Evolutionary conservation across 2,888 invertebrate species (phyloP).

Genomic region (Nymphalis urticae): DNA sequence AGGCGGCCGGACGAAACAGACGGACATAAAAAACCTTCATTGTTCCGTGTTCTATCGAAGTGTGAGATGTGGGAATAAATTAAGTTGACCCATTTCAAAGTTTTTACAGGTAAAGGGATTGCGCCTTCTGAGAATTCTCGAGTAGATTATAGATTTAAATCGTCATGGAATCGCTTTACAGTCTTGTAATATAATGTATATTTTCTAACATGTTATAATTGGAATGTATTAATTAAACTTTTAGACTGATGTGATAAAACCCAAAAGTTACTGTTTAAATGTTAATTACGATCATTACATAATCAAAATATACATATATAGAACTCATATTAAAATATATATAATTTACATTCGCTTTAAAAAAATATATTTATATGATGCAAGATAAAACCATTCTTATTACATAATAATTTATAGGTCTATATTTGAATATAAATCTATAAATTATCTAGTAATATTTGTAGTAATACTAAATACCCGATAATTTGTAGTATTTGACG

Average conservation of each 20-base stretch:
- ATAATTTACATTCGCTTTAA: too few relatives aligned
- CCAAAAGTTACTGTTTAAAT: not conserved
- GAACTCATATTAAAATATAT: too few relatives aligned
- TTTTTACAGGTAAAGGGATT: constrained; percentile 52
- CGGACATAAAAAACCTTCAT: constrained; percentile 48
- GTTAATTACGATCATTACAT: not conserved
- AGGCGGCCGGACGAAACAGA: constrained; percentile 43
- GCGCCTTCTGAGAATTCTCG: constrained; percentile 54
- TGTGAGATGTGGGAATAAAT: constrained; percentile 69
- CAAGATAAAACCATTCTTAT: too few relatives aligned
- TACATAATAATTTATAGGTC: too few relatives aligned
- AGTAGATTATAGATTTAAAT: constrained; percentile 28
- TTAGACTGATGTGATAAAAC: not conserved
- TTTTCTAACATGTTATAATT: constrained; percentile 10
- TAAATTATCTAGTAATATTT: too few relatives aligned
- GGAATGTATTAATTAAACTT: constrained; percentile 4
- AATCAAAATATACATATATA: not conserved
- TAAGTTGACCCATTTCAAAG: constrained; percentile 59
- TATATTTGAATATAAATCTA: too few relatives aligned
- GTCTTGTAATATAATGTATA: constrained; percentile 14
- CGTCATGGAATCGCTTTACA: constrained; percentile 17
- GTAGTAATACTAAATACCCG: too few relatives aligned
- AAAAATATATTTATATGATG: too few relatives aligned
- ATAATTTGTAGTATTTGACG: too few relatives aligned
- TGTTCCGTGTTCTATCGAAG: constrained; percentile 60